Evolutionary conservation across 2,888 invertebrate species (phyloP), one percentile per base, ranked within the genome.

Genomic region (Plagodis pulveraria): DNA sequence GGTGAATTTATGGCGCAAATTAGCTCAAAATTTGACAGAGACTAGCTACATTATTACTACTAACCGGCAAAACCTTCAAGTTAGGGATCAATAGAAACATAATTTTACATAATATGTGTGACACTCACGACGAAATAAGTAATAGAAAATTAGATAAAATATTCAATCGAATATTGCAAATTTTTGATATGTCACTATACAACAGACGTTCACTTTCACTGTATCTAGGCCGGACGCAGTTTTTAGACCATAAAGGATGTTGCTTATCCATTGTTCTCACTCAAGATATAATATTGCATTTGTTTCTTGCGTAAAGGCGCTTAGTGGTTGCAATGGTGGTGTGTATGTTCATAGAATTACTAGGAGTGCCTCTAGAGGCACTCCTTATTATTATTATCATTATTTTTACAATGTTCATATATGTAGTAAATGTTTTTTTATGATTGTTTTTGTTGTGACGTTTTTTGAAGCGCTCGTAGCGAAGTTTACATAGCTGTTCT

Each of bases 241-340:
- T 86, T 89, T 84, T 89, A 89, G 87, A 90, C 88, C 89, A 91
- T 77, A 89, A 87, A 89, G 84, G 85, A 86, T 82, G 78, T 82
- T 79, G 76, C 78, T 78, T 76, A 77, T 74, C 76, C 78, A 89
- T 89, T 88, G 87, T 89, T 87, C 78, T 83, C 72, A 69, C 67
- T 77, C 42, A 11, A 11, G 6, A 42, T 66, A 60, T 42, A 50
- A 53, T 57, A 50, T 71, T 66, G 66, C 67, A 64, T 65, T 62
- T 54, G 62, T 63, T 59, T 68, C 71, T 70, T 72, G 71, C 71
- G 67, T 70, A 75, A 70, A 65, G 45, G 50, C 36, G 35, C 10
- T 9, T 50, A 2, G 49, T 40, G 41, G 41, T 41, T 32, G 33
- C 8, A 12, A 38, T 7, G n/a, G 38, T 49, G 35, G 38, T 33